These are phyloP conservation scores for Crossocerus cetratus DNA, from an alignment of 2,888 invertebrate species.

Conservation along the genomic window DNA sequence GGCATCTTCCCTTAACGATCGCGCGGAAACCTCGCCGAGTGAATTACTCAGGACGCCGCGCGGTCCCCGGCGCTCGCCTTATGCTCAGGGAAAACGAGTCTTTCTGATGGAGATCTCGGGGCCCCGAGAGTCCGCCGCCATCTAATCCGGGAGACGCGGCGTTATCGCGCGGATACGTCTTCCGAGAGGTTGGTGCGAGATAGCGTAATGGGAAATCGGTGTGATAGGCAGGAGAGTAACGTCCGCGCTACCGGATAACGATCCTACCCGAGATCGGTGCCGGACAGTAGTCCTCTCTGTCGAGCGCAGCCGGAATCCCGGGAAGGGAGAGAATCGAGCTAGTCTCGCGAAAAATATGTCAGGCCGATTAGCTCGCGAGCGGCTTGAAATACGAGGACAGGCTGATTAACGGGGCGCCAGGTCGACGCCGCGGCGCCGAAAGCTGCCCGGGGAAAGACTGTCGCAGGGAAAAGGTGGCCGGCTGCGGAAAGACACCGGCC, in stretches of 20 bases:
- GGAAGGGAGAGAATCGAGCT: neutral
- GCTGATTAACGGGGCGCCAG: conserved; percentile 51
- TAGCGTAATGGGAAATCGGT: conserved; percentile 32
- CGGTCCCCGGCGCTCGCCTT: conserved; percentile 3
- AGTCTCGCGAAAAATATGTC: neutral
- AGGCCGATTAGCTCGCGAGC: conserved; percentile 6
- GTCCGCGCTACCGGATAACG: conserved; percentile 20
- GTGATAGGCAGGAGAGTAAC: conserved; percentile 21
- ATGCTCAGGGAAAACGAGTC: neutral
- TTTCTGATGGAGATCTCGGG: too few relatives aligned
- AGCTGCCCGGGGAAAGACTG: conserved; percentile 16
- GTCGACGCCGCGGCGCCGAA: conserved; percentile 34
- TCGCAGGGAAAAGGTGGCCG: conserved; percentile 28
- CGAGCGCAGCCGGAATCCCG: too few relatives aligned
- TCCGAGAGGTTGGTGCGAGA: conserved; percentile 40
- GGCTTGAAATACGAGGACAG: conserved; percentile 24
- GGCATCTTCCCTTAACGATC: neutral
- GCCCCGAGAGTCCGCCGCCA: neutral
- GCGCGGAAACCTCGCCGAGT: neutral
- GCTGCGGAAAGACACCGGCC: too few relatives aligned
- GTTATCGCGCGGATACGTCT: conserved; percentile 27
- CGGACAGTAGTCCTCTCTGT: too few relatives aligned
- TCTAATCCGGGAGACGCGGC: neutral
- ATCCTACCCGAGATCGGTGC: too few relatives aligned
- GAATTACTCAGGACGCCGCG: neutral